Evolutionary conservation across 1,140 invertebrate genomes (phyloP), one percentile per base, ranked within the genome.

Genomic region (Drosophila eugracilis): DNA sequence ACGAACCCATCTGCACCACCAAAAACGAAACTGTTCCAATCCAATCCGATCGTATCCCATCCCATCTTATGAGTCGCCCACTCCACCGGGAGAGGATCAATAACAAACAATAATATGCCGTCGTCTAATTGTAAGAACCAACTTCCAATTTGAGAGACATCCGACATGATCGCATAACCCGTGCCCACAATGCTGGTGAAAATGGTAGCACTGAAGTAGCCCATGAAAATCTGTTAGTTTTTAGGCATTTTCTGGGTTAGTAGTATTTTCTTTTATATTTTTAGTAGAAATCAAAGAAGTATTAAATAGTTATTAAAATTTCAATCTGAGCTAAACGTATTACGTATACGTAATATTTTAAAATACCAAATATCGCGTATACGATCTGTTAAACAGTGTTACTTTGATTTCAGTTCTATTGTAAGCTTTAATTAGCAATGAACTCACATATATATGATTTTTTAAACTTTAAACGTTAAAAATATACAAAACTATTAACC

Each of bases 61-160:
- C 47, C 28, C n/a, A 34, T 39, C 26, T 30, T 48, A 52, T 52
- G 34, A 21, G 10, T 48, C 57, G 75, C 75, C 65, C 74, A 76
- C 75, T 67, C 65, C 71, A 71, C 75, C 44, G 37, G 49, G 53
- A 54, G 78, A 81, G 78, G 78, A 81, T 81, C 78, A 74, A 74
- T 78, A 78, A 75, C 53, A 75, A 59, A 76, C 74, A 67, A 53
- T 76, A 76, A 69, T 76, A 69, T 69, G 62, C 24, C 32, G 63
- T 66, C 45, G 50, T 65, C 60, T 75, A 80, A 85, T 85, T 85
- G 81, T 63, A 75, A 88, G 81, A 65, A 72, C 70, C 65, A 86
- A 88, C 81, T 88, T 88, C 81, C 81, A 81, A 86, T 77, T 86
- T 88, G 32, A 78, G 78, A 75, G 39, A 78, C 63, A 69, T 69